These are phyloP conservation scores for Conus ventricosus DNA, from an alignment of 1,140 invertebrate species.

Conservation along the genomic window DNA sequence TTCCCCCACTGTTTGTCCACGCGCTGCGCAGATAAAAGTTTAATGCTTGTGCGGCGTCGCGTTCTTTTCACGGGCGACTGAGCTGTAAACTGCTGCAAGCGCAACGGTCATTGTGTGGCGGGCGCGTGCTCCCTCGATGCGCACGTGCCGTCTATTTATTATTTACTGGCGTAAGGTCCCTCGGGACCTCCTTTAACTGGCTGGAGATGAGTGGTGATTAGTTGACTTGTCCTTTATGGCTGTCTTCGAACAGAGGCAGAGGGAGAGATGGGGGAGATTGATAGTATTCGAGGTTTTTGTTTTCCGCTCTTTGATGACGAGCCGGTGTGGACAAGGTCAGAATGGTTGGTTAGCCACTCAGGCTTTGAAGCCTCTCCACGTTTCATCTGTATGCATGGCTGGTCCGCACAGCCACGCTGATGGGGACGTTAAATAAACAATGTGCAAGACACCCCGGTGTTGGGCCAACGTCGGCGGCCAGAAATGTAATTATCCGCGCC, in stretches of 20 bases:
- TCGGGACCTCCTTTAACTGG: background rate
- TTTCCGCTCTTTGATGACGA: background rate
- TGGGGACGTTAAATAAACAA: background rate
- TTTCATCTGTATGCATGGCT: conserved; percentile 7
- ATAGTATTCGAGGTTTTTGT: background rate
- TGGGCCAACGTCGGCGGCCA: background rate
- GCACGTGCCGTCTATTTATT: conserved; percentile 4
- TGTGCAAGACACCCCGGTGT: background rate
- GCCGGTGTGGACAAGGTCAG: background rate
- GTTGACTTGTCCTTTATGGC: background rate
- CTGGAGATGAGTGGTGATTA: conserved; percentile 6
- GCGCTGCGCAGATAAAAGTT: background rate
- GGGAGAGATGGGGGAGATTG: background rate
- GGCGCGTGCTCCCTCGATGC: background rate
- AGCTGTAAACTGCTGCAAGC: conserved; percentile 6
- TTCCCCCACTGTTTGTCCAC: background rate
- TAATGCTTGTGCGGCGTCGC: background rate
- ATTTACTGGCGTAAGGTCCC: background rate
- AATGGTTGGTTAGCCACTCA: background rate
- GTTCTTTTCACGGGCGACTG: conserved; percentile 1
- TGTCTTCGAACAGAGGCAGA: background rate
- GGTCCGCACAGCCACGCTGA: background rate
- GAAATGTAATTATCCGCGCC: background rate
- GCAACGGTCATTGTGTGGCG: background rate
- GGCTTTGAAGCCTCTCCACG: background rate